Percentiles rank a stretch among this genome's conserved stretches.
phyloP scores from a whole-genome alignment of 2,888 invertebrate species.

The Drosophila algonquin region DNA sequence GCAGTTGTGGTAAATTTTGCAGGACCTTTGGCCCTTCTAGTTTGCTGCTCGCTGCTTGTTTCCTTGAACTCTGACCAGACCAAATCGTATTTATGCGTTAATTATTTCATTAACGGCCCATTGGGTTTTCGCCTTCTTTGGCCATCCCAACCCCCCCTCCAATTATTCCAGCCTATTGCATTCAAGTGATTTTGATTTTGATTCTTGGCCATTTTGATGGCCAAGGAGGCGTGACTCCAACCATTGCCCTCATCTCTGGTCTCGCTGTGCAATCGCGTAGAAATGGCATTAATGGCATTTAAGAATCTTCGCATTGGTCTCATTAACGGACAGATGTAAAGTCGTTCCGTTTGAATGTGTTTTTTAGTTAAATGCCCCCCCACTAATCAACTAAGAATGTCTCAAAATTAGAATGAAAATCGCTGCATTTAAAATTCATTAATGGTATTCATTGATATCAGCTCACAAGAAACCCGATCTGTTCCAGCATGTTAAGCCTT shows the following conservation, averaged over 20 bases:
- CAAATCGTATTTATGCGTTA: constrained; percentile 58
- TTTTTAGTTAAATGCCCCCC: no score
- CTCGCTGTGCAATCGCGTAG: constrained; percentile 56
- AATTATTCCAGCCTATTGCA: constrained; percentile 76
- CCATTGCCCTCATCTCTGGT: background rate
- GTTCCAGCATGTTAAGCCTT: background rate
- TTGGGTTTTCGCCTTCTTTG: constrained; percentile 48
- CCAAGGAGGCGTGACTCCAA: background rate
- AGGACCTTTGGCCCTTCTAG: constrained; percentile 33
- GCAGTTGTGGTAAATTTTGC: constrained; percentile 44
- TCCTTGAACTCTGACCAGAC: constrained; percentile 40
- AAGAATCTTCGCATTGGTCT: constrained; percentile 43
- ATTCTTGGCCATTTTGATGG: constrained; percentile 64
- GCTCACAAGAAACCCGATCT: background rate
- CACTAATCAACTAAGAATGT: background rate
- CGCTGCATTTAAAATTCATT: no score
- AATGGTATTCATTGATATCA: background rate
- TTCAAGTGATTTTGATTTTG: constrained; percentile 64
- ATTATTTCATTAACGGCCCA: constrained; percentile 72
- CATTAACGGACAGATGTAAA: constrained; percentile 27
- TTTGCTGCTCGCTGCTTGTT: constrained; percentile 20
- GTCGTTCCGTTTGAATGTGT: no score
- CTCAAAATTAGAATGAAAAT: background rate
- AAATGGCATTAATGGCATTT: constrained; percentile 46
- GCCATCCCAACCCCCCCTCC: constrained; percentile 13